These are phyloP conservation scores for Okapia johnstoni DNA, from an alignment of 2,113 vertebrate species.

Conservation along the genomic window DNA sequence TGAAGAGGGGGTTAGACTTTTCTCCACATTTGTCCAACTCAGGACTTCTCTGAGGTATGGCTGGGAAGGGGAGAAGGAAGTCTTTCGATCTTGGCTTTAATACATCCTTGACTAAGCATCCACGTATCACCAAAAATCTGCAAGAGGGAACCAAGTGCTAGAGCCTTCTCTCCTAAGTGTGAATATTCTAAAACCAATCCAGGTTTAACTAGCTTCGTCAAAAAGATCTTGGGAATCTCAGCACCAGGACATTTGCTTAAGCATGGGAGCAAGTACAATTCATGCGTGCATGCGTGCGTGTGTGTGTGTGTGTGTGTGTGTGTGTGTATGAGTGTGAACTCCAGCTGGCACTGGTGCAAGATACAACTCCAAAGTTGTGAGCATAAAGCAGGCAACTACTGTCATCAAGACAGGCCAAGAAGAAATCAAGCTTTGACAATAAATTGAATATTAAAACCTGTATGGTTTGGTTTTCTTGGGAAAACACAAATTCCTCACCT, in stretches of 20 bases:
- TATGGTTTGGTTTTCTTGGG: neutral
- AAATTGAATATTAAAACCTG: neutral
- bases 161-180: neutral
- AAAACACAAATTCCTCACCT: neutral
- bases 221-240: neutral
- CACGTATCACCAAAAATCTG: neutral
- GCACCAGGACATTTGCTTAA: neutral
- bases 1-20: neutral
- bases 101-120: neutral
- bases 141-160: neutral
- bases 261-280: neutral
- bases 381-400: neutral
- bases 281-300: fast-evolving
- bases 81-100: neutral
- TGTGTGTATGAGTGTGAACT: neutral
- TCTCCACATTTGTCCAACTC: neutral
- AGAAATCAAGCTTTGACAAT: neutral
- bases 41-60: fast-evolving
- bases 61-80: neutral
- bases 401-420: neutral
- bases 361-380: neutral
- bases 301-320: neutral
- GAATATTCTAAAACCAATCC: neutral
- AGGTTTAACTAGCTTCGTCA: neutral
- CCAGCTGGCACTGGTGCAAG: neutral